These are phyloP conservation scores for Chalcosyrphus nemorum DNA, from an alignment of 2,888 invertebrate species.

Conservation along the genomic window DNA sequence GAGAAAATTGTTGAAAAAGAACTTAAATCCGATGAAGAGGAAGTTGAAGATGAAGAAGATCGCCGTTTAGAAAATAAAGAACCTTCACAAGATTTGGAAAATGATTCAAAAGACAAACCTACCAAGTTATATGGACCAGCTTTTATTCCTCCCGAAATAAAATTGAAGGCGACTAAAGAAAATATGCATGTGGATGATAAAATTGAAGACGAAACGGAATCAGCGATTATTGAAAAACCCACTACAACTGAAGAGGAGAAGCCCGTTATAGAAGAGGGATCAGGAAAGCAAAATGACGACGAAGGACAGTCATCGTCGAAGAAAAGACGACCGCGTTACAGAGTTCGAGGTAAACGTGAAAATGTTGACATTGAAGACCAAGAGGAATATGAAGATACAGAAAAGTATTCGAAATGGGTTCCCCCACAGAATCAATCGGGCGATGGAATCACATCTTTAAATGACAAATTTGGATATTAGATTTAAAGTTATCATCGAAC, in stretches of 20 bases:
- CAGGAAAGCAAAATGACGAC: constrained; percentile 7
- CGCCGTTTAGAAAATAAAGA: neutral
- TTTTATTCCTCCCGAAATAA: constrained; percentile 76
- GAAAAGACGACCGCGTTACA: constrained; percentile 77
- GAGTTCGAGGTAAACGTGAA: constrained; percentile 79
- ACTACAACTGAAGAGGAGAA: neutral
- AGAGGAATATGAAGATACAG: constrained; percentile 83
- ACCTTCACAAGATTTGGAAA: constrained; percentile 20
- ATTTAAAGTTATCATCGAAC: neutral
- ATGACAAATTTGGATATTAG: constrained; percentile 91
- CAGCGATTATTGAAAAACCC: neutral
- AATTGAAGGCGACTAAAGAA: constrained; percentile 74
- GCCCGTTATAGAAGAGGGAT: neutral
- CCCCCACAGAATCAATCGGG: constrained; percentile 90
- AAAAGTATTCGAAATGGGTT: constrained; percentile 90
- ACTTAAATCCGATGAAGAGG: constrained; percentile 82
- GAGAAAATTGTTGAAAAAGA: constrained; percentile 66
- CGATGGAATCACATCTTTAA: constrained; percentile 89
- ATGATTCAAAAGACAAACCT: constrained; percentile 50
- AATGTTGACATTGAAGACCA: constrained; percentile 81
- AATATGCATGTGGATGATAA: constrained; percentile 64
- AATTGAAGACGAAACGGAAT: neutral
- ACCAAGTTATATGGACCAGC: constrained; percentile 72
- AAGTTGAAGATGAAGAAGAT: constrained; percentile 75
- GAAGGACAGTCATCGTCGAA: constrained; percentile 66